Base-by-base conservation (phyloP, 2,113 vertebrate genomes). In the Ancistrus triradiatus region DNA sequence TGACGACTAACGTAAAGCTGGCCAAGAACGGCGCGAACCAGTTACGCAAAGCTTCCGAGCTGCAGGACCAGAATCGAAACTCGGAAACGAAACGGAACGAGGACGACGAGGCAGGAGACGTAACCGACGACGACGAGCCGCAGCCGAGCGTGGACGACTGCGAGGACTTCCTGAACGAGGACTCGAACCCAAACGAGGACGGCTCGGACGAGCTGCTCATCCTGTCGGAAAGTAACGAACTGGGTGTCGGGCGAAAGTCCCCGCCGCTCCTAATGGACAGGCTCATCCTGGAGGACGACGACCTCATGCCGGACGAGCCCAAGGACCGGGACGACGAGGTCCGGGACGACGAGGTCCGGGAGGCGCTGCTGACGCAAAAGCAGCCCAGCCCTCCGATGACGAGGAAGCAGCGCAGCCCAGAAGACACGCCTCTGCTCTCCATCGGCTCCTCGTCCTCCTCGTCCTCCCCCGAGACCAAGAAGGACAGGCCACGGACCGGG, bases 1-100 rank as follows among this genome's bases (percentile, higher is more conserved):
- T 38, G 77, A 86, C 70, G 31, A 88, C 86, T 75, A 98, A 98
- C 66, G 91, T 90, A 52, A 97, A 98, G 78, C 83, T 97, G 66
- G 89, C 94, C 57, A 97, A 98, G 78, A 98, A 98, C 1, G 95
- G 95, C 3, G 91, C 90, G 63, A 98, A 98, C 81, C 93, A 94
- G 85, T 90, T 97, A n/a, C 90, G 95, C 28, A 96, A 97, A 81
- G 94, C 94, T 0, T 92, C 91, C 0, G 92, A 93, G 38, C 88
- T 90, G 42, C 92, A 94, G 71, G 95, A 98, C 78, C 91, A 88
- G 73, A 98, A 98, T 83, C 94, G 85, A 79, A 98, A 98, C 63
- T 74, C 90, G 0, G 73, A 11, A 85, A 84, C 5, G 72, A 81
- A 1, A 87, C 0, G 73, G 47, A n/a, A 10, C 70, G 69, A n/a